A percentile compares a stretch with the other conserved stretches of the same genome.
Evolutionary conservation across 2,113 vertebrate species (phyloP).

Genomic region (Tenrec ecaudatus): DNA sequence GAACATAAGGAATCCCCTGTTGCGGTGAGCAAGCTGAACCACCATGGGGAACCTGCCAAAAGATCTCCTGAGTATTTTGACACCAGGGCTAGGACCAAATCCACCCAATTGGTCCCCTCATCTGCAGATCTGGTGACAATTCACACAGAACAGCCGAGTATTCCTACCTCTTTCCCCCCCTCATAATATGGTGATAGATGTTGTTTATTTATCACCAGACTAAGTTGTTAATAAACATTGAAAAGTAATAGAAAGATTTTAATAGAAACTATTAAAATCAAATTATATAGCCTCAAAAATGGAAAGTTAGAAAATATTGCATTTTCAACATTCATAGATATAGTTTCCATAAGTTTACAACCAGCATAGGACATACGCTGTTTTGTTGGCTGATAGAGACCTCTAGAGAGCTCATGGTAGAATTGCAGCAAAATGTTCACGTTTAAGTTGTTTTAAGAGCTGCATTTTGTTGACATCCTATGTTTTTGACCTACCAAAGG

Average conservation of each 20-base stretch:
- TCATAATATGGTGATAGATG: not conserved
- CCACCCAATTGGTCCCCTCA: too few relatives aligned
- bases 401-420: slow-evolving; percentile 31
- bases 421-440: slow-evolving; percentile 7
- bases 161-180: not conserved
- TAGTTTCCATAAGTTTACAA: not conserved
- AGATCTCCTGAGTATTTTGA: too few relatives aligned
- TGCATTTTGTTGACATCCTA: not conserved
- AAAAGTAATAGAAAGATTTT: not conserved
- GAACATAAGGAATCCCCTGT: too few relatives aligned
- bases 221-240: not conserved
- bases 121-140: too few relatives aligned
- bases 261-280: not conserved
- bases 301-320: not conserved
- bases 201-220: not conserved
- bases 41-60: too few relatives aligned
- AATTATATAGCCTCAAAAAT: not conserved
- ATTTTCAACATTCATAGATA: not conserved
- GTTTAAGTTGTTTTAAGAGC: not conserved
- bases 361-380: not conserved
- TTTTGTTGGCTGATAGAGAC: slow-evolving; percentile 63
- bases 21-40: too few relatives aligned
- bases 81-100: too few relatives aligned
- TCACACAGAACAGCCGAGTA: too few relatives aligned
- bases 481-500: slow-evolving; percentile 8